A percentile compares a stretch with the other conserved stretches of the same genome.
Evolutionary conservation across 2,113 vertebrate species (phyloP).

Genomic region (Numida meleagris): DNA sequence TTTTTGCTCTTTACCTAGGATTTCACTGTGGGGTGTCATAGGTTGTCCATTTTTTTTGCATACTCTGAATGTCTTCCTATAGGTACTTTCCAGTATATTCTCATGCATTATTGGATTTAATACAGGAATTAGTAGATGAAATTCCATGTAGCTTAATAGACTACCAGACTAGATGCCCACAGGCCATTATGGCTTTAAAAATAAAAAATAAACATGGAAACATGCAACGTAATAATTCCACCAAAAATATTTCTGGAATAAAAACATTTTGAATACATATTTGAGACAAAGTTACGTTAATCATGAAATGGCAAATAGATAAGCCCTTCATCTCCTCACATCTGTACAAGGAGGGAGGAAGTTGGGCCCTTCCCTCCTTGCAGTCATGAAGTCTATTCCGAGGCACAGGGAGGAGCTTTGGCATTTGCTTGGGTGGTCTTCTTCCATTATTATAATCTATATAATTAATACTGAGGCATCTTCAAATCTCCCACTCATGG

Average conservation of each 20-base stretch:
- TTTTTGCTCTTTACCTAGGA: not conserved
- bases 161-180: not conserved
- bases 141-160: not conserved
- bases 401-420: not conserved
- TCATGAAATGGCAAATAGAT: not conserved
- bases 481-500: not conserved
- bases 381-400: not conserved
- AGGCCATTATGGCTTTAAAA: conserved; percentile 9
- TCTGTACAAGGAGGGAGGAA: not conserved
- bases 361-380: not conserved
- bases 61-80: not conserved
- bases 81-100: not conserved
- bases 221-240: not conserved
- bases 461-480: not conserved
- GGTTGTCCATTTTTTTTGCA: not conserved
- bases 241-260: not conserved
- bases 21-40: not conserved
- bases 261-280: not conserved
- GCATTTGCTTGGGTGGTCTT: not conserved
- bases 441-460: not conserved
- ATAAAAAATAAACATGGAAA: not conserved
- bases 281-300: not conserved
- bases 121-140: not conserved
- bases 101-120: not conserved
- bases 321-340: not conserved